Conservation (phyloP, 1,140 invertebrate genomes). For the Yoshiicerus persimilis region DNA sequence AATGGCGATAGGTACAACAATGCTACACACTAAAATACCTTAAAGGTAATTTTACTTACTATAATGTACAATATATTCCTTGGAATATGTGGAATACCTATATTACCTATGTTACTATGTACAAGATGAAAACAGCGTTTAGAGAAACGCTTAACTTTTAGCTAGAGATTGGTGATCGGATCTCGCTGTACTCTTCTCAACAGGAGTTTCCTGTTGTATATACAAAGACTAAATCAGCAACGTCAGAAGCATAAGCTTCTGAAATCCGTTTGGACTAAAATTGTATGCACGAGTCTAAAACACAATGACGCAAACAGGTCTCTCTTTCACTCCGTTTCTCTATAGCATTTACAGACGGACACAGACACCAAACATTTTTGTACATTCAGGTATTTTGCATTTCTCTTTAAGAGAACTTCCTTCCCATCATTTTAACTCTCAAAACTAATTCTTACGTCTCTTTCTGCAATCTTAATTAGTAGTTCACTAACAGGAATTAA, state of each 20-base stretch:
- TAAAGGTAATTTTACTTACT: too few relatives aligned
- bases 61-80: too few relatives aligned
- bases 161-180: background rate
- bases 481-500: background rate
- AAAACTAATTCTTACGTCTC: background rate
- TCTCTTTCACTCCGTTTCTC: background rate
- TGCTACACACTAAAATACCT: too few relatives aligned
- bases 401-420: background rate
- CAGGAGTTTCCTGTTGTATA: background rate
- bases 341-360: background rate
- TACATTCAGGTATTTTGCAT: conserved; percentile 10
- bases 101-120: too few relatives aligned
- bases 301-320: conserved; percentile 5
- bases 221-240: background rate
- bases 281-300: background rate
- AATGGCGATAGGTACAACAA: too few relatives aligned
- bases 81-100: too few relatives aligned
- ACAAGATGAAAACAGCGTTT: too few relatives aligned
- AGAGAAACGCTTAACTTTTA: background rate
- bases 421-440: background rate
- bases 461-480: background rate
- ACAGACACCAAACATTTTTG: conserved; percentile 8
- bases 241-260: background rate
- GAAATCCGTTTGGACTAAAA: background rate
- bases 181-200: background rate